A percentile compares a stretch with the other conserved stretches of the same genome.
Conservation (phyloP, 2,113 vertebrate genomes). For the Anoura caudifer region DNA sequence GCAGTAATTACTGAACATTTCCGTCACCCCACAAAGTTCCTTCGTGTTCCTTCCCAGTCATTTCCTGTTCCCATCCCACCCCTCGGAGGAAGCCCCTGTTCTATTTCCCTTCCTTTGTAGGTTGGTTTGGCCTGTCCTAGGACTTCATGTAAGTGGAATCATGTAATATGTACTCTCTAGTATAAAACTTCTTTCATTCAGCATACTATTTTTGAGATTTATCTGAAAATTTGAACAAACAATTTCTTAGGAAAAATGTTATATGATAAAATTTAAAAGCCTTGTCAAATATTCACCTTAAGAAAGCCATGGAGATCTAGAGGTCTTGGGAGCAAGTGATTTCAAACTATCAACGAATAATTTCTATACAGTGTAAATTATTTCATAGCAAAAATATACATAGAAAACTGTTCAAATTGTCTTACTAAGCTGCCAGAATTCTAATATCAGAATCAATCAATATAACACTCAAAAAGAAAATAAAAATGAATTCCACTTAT, state of each 20-base stretch:
- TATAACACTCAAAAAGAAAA: background rate
- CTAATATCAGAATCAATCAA: background rate
- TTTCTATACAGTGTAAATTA: background rate
- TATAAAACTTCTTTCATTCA: background rate
- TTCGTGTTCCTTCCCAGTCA: background rate
- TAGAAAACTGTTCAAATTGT: background rate
- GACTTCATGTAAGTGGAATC: background rate
- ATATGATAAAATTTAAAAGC: background rate
- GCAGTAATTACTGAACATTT: background rate
- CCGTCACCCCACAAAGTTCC: background rate
- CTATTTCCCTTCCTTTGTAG: background rate
- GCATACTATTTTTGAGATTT: background rate
- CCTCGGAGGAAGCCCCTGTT: background rate
- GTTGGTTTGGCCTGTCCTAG: background rate
- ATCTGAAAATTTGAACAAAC: background rate
- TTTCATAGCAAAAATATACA: background rate
- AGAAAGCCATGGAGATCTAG: background rate
- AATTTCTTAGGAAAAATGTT: background rate
- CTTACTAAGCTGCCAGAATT: background rate
- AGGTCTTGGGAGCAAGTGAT: background rate
- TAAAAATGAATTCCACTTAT: background rate
- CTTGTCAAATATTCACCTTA: background rate
- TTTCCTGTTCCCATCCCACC: background rate
- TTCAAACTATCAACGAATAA: background rate
- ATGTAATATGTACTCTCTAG: background rate